Evolutionary conservation across 2,113 vertebrate species (phyloP).

Genomic region (Rhinichthys klamathensis): DNA sequence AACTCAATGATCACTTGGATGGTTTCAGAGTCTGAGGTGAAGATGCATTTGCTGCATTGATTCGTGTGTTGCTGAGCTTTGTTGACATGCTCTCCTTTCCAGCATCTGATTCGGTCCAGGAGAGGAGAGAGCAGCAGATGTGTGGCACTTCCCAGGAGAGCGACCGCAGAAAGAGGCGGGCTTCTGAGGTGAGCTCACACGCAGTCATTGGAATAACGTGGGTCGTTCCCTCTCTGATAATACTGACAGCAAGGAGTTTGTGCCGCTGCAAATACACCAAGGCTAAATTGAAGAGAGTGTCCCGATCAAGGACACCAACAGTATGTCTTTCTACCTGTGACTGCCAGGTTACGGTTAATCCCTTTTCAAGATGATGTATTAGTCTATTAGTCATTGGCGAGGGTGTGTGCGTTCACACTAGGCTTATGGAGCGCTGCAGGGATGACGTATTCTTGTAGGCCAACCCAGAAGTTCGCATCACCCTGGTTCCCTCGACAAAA

Average conservation of each 20-base stretch:
- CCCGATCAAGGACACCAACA: conserved; percentile 65
- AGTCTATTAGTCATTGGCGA: conserved; percentile 54
- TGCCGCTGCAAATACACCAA: conserved; percentile 65
- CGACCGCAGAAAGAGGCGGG: conserved; percentile 74
- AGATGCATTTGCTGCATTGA: conserved; percentile 36
- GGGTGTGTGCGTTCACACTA: neutral
- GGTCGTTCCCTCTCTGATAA: conserved; percentile 56
- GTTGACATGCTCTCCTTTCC: conserved; percentile 12
- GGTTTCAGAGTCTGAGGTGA: neutral
- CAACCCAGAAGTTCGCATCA: neutral
- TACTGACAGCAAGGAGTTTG: conserved; percentile 44
- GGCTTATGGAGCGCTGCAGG: neutral
- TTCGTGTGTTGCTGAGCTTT: neutral
- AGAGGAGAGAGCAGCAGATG: conserved; percentile 76
- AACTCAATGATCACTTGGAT: conserved; percentile 18
- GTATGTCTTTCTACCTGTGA: conserved; percentile 54
- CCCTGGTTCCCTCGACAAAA: neutral
- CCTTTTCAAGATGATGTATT: conserved; percentile 55
- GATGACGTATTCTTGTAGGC: neutral
- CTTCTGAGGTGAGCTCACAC: conserved; percentile 74
- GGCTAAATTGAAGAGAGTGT: conserved; percentile 66
- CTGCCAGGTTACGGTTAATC: conserved; percentile 58
- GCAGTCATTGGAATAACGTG: conserved; percentile 48
- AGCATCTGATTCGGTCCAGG: conserved; percentile 69
- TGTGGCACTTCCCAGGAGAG: conserved; percentile 61